These are phyloP conservation scores for Xenus cinereus DNA, from an alignment of 2,113 vertebrate genomes.

Conservation along the genomic window DNA sequence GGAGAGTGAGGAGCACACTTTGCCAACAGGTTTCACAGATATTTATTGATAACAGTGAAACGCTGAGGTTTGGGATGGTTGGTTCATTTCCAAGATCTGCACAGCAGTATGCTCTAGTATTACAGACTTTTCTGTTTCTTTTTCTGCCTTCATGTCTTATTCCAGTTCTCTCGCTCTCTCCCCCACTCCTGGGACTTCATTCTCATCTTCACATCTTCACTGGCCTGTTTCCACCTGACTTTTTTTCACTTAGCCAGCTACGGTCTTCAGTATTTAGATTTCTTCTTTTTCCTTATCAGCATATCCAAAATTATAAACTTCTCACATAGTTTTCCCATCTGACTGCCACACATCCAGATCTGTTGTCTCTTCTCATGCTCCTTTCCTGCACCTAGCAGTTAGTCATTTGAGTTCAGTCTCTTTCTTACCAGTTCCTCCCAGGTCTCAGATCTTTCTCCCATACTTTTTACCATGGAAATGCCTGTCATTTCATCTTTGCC, in stretches of 20 bases:
- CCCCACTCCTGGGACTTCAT: conserved; percentile 6
- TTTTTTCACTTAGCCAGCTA: conserved; percentile 11
- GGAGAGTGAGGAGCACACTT: neutral
- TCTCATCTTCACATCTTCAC: conserved; percentile 38
- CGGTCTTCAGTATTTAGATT: neutral
- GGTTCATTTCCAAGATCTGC: conserved; percentile 6
- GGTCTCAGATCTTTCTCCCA: neutral
- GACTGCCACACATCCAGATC: neutral
- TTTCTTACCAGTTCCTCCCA: neutral
- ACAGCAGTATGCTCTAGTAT: neutral
- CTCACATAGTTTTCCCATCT: neutral
- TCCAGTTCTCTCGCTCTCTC: neutral
- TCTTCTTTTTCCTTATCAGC: conserved; percentile 4
- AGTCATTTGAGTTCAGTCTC: neutral
- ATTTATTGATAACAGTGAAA: conserved; percentile 7
- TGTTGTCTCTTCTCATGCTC: neutral
- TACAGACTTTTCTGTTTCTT: neutral
- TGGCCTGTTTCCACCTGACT: conserved; percentile 40
- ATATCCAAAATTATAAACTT: conserved; percentile 29
- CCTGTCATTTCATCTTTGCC: neutral
- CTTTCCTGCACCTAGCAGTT: neutral
- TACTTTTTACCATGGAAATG: neutral
- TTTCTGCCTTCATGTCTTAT: neutral
- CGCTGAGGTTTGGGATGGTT: neutral
- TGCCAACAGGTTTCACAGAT: conserved; percentile 24